Evolutionary conservation across 2,113 vertebrate genomes (phyloP).

Genomic region (Diphyllodes magnificus): DNA sequence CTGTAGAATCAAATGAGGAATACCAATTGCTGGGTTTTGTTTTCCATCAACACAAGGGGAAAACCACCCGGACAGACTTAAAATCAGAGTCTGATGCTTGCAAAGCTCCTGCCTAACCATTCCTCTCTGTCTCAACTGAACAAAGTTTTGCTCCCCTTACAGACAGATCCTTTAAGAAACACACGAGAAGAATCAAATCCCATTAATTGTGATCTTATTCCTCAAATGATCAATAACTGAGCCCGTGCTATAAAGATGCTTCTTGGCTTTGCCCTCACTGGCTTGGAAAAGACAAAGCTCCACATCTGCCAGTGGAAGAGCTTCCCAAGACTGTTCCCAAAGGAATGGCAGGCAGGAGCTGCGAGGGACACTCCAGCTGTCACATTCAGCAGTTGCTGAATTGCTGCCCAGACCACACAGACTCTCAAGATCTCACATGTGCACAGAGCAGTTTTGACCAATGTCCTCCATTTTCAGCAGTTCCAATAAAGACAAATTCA

Average conservation of each 20-base stretch:
- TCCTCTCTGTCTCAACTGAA: background rate
- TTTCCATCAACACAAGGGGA: background rate
- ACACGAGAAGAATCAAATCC: background rate
- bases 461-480: background rate
- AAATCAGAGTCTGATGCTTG: background rate
- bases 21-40: background rate
- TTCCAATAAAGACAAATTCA: background rate
- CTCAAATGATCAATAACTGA: background rate
- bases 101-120: background rate
- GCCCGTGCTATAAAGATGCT: fast-evolving
- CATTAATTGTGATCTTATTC: background rate
- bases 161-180: background rate
- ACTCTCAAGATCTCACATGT: background rate
- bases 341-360: background rate
- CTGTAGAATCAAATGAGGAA: background rate
- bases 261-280: background rate
- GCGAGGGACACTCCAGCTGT: background rate
- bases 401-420: background rate
- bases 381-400: background rate
- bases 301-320: background rate
- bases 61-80: background rate
- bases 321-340: background rate
- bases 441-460: background rate
- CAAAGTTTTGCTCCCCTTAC: background rate
- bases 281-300: background rate